phyloP scores from a whole-genome alignment of 64 coral and sea anemone genomes.

The Stylophora pistillata region DNA sequence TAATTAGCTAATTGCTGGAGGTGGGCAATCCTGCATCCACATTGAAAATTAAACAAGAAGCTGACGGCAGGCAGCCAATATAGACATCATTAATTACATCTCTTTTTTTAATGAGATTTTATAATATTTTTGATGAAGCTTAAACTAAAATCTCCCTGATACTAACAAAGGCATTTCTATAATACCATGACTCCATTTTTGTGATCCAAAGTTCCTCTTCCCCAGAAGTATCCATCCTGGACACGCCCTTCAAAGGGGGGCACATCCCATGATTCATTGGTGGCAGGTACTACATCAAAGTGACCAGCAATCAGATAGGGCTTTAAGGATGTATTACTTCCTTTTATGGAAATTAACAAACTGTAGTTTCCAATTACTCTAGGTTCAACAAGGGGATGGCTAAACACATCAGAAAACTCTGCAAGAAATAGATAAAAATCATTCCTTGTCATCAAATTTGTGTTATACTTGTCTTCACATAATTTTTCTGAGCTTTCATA shows the following conservation, averaged over 20 bases:
- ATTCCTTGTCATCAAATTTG: no score
- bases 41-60: no score
- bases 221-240: slow-evolving; percentile 91
- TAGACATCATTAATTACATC: no score
- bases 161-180: background rate
- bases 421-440: background rate
- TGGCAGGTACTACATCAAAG: slow-evolving; percentile 96
- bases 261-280: slow-evolving; percentile 91
- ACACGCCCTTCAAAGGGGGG: slow-evolving; percentile 82
- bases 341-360: slow-evolving; percentile 67
- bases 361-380: slow-evolving; percentile 81
- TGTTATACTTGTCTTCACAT: no score
- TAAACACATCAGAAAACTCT: slow-evolving; percentile 74
- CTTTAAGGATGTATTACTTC: slow-evolving; percentile 60
- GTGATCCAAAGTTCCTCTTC: slow-evolving; percentile 85
- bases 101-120: no score
- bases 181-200: slow-evolving; percentile 95
- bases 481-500: no score
- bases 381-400: slow-evolving; percentile 65
- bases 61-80: no score
- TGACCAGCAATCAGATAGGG: slow-evolving; percentile 87
- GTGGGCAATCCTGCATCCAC: no score
- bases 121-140: background rate
- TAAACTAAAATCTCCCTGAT: background rate
- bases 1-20: no score